Conservation (phyloP, 2,113 vertebrate species). For the Xenopus laevis region DNA sequence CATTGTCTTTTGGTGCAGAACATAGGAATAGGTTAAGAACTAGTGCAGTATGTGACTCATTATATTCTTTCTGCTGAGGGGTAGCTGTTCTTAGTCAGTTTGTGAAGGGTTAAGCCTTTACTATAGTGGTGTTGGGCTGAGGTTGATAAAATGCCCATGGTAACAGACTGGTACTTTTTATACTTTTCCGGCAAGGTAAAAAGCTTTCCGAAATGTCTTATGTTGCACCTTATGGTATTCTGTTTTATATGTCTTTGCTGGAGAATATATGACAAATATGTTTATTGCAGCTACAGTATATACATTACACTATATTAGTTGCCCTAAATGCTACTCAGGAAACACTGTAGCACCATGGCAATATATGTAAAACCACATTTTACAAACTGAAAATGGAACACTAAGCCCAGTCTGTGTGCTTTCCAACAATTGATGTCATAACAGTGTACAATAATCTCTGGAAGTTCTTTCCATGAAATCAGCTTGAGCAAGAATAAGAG, state of each 20-base stretch:
- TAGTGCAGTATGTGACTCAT: too few relatives aligned
- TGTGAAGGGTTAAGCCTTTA: too few relatives aligned
- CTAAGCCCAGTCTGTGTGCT: conserved; percentile 13
- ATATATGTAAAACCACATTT: conserved; percentile 30
- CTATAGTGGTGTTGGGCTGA: too few relatives aligned
- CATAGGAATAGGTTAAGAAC: too few relatives aligned
- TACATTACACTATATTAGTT: neutral
- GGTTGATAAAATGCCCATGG: too few relatives aligned
- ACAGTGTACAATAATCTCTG: conserved; percentile 7
- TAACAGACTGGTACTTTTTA: too few relatives aligned
- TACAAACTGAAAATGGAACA: conserved; percentile 32
- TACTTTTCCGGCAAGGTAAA: too few relatives aligned
- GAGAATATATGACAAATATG: neutral
- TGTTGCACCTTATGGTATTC: too few relatives aligned
- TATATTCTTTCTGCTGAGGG: too few relatives aligned
- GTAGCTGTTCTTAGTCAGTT: too few relatives aligned
- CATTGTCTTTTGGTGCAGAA: too few relatives aligned
- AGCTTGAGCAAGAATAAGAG: neutral
- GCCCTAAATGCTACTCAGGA: conserved; percentile 13
- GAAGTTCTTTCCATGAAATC: conserved; percentile 1
- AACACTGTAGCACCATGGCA: conserved; percentile 15
- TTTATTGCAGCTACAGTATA: neutral
- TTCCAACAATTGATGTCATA: conserved; percentile 27
- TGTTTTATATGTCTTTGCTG: neutral
- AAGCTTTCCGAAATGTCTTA: too few relatives aligned